Evolutionary conservation across 2,797 vertebrate species (phyloP).

Genomic region (Sandelia bainsii): DNA sequence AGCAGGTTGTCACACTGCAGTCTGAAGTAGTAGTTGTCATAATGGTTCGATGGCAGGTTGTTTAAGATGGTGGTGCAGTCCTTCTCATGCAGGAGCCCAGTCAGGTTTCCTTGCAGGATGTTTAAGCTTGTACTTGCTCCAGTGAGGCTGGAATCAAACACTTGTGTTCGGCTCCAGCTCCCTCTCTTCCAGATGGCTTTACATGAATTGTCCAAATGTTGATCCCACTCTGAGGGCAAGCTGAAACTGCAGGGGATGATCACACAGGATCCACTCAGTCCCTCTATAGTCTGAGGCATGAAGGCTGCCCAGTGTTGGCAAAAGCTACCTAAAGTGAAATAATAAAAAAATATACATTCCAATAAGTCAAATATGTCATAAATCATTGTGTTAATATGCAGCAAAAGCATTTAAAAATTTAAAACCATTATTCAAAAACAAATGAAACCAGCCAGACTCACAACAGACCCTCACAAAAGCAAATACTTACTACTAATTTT

Average conservation of each 20-base stretch:
- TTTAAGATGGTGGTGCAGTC: conserved; percentile 78
- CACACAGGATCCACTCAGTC: conserved; percentile 73
- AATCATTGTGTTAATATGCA: too few species aligned
- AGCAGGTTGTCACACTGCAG: conserved; percentile 65
- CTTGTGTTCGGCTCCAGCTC: conserved; percentile 34
- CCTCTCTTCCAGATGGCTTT: conserved; percentile 73
- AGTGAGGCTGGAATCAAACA: conserved; percentile 73
- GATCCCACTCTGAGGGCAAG: conserved; percentile 32
- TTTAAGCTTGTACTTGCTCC: conserved; percentile 30
- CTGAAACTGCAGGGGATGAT: conserved; percentile 72
- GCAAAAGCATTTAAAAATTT: too few species aligned
- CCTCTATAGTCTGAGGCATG: conserved; percentile 64
- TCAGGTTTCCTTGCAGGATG: conserved; percentile 68
- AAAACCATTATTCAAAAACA: too few species aligned
- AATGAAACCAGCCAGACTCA: too few species aligned
- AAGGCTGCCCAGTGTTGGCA: conserved; percentile 54
- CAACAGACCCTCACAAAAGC: too few species aligned
- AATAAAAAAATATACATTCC: not conserved
- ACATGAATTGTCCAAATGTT: conserved; percentile 55
- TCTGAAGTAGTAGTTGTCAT: conserved; percentile 71
- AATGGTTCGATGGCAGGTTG: conserved; percentile 45
- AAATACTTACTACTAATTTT: too few species aligned
- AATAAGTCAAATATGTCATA: too few species aligned
- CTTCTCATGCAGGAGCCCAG: conserved; percentile 57
- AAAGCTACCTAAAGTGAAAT: conserved; percentile 43